Percentiles rank a stretch among this genome's conserved stretches.
phyloP scores from a whole-genome alignment of 1,140 invertebrate species.

The Zelostemma sp. region DNA sequence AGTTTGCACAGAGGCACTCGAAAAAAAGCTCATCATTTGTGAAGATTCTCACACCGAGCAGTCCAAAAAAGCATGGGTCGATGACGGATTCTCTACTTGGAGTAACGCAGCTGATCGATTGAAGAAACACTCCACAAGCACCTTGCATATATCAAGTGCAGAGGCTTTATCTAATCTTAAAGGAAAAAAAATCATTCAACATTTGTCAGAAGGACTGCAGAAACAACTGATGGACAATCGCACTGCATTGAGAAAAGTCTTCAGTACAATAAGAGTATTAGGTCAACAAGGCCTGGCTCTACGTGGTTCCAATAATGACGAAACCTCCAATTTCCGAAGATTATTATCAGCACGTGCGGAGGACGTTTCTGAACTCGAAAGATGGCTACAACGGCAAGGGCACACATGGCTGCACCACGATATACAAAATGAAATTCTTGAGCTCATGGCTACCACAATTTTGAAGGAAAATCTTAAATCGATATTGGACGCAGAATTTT shows the following conservation, averaged over 20 bases:
- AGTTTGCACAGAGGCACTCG: too few species aligned
- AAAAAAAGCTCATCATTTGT: too few species aligned
- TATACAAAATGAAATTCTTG: conserved; percentile 20
- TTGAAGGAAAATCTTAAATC: conserved; percentile 6
- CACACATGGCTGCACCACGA: conserved; percentile 28
- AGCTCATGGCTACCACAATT: conserved; percentile 16
- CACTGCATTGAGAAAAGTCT: conserved; percentile 24
- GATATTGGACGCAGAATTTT: conserved; percentile 17
- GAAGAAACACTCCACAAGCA: too few species aligned
- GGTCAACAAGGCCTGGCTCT: conserved; percentile 27
- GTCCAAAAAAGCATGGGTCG: too few species aligned
- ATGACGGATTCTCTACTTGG: too few species aligned
- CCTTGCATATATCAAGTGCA: too few species aligned
- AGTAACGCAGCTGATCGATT: too few species aligned
- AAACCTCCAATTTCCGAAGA: conserved; percentile 22
- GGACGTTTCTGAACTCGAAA: conserved; percentile 18
- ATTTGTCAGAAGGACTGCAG: conserved; percentile 1
- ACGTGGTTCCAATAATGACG: conserved; percentile 15
- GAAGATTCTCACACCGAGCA: too few species aligned
- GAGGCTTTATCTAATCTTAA: too few species aligned
- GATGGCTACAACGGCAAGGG: conserved; percentile 16
- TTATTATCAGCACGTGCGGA: conserved; percentile 16
- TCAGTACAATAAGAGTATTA: conserved; percentile 20
- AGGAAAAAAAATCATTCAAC: too few species aligned
- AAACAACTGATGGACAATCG: conserved; percentile 28